Evolutionary conservation across 2,888 invertebrate species (phyloP).

Genomic region (Mythimna lalbum): DNA sequence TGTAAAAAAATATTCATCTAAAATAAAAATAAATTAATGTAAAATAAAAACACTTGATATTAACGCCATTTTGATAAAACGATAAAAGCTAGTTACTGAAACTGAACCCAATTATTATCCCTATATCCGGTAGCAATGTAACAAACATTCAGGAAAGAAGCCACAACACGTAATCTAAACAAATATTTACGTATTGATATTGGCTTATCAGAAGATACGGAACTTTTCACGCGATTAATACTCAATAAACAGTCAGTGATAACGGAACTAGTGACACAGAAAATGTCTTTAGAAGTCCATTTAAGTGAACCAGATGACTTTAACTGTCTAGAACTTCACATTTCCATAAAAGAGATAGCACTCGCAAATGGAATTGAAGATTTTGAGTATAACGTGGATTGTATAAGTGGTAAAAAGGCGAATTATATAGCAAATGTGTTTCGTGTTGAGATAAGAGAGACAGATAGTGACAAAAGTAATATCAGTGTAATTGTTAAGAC

Average conservation of each 20-base stretch:
- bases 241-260: slow-evolving; percentile 44
- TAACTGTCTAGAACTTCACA: slow-evolving; percentile 81
- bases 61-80: not conserved
- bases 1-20: no score
- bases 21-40: no score
- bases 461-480: slow-evolving; percentile 66
- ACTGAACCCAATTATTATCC: slow-evolving; percentile 2
- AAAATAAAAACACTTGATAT: no score
- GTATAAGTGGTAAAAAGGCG: slow-evolving; percentile 79
- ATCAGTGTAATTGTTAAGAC: slow-evolving; percentile 83
- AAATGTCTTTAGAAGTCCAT: slow-evolving; percentile 87
- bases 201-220: slow-evolving; percentile 63
- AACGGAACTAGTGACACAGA: slow-evolving; percentile 43
- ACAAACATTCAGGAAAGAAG: slow-evolving; percentile 28
- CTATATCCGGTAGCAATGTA: slow-evolving; percentile 6
- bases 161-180: slow-evolving; percentile 32
- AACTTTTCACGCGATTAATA: slow-evolving; percentile 66
- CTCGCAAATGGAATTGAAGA: slow-evolving; percentile 73
- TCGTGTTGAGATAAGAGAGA: slow-evolving; percentile 77
- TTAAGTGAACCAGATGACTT: slow-evolving; percentile 86
- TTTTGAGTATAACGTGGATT: slow-evolving; percentile 82
- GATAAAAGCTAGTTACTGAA: not conserved
- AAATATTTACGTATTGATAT: slow-evolving; percentile 50
- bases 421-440: slow-evolving; percentile 84
- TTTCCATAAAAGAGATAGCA: slow-evolving; percentile 76